Evolutionary conservation across 2,113 vertebrate genomes (phyloP).

Genomic region (Oriolus oriolus): DNA sequence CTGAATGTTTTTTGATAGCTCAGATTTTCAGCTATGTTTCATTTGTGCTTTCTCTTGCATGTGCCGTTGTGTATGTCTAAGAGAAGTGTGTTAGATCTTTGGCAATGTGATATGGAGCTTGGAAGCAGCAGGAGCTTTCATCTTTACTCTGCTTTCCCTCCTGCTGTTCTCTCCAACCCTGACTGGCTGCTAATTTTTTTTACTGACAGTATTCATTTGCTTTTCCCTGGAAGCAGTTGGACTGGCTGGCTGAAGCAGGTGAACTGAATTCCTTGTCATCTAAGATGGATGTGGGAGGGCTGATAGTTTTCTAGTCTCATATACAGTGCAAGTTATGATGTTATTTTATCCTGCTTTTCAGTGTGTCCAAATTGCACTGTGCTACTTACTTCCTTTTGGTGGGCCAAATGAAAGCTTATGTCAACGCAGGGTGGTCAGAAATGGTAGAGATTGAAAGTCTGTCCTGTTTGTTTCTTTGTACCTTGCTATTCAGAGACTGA

Average conservation of each 20-base stretch:
- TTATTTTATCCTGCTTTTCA: background rate
- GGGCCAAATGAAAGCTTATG: background rate
- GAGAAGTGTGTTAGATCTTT: background rate
- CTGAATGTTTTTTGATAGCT: background rate
- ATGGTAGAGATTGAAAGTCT: background rate
- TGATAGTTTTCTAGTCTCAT: background rate
- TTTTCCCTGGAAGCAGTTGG: background rate
- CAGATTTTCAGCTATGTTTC: background rate
- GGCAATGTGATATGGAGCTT: background rate
- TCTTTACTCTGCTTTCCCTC: background rate
- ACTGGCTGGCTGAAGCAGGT: background rate
- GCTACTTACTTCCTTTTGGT: background rate
- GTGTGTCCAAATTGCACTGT: background rate
- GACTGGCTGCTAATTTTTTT: background rate
- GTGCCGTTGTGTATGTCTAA: background rate
- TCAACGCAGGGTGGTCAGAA: background rate
- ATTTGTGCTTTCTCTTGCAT: background rate
- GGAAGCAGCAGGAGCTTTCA: background rate
- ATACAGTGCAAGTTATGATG: background rate
- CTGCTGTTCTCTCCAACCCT: background rate
- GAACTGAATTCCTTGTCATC: background rate
- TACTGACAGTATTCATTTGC: background rate
- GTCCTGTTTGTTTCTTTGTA: background rate
- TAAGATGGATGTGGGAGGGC: background rate
- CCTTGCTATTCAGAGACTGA: background rate